Conservation (phyloP, 2,797 vertebrate genomes). For the Apogon hyalosoma region DNA sequence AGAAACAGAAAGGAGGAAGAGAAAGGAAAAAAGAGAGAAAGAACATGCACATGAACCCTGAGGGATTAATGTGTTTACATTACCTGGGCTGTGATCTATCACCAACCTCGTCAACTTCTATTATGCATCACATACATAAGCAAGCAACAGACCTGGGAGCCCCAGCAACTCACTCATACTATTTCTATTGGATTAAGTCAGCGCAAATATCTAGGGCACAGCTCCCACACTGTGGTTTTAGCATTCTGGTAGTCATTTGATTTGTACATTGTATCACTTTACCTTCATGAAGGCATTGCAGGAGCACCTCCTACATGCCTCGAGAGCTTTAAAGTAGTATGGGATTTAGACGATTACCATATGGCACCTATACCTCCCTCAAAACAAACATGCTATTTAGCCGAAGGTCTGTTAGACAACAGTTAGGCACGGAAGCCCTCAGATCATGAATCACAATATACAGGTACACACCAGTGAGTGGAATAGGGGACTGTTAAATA, state of each 20-base stretch:
- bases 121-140: constrained; percentile 81
- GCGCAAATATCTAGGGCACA: constrained; percentile 73
- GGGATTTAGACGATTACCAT: constrained; percentile 59
- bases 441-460: constrained; percentile 56
- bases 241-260: constrained; percentile 74
- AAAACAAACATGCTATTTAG: constrained; percentile 48
- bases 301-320: constrained; percentile 58
- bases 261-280: constrained; percentile 73
- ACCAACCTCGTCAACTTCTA: constrained; percentile 83
- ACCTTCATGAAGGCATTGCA: constrained; percentile 59
- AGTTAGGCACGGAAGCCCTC: constrained; percentile 24
- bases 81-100: constrained; percentile 85
- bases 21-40: constrained; percentile 51
- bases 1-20: constrained; percentile 46
- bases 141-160: constrained; percentile 75
- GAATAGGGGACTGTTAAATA: constrained; percentile 27
- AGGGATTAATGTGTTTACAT: constrained; percentile 85
- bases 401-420: constrained; percentile 38
- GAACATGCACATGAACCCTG: constrained; percentile 74
- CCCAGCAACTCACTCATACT: constrained; percentile 77
- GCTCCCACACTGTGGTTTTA: constrained; percentile 75
- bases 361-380: constrained; percentile 61
- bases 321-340: constrained; percentile 49
- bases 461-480: constrained; percentile 45
- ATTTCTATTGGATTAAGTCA: constrained; percentile 79